Conservation (phyloP, 2,888 invertebrate genomes). For the Bugula neritina region DNA sequence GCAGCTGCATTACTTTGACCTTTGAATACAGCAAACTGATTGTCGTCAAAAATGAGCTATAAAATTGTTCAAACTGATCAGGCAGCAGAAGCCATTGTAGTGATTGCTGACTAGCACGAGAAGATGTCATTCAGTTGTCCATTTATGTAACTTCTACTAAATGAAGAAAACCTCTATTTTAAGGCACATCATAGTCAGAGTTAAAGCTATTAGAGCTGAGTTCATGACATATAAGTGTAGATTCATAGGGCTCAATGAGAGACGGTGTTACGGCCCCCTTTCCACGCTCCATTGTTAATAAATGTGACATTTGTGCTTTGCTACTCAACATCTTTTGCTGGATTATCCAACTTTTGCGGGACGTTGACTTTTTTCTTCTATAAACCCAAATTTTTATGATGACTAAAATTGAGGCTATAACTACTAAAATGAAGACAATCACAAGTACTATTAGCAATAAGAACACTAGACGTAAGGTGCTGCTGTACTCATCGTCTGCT, state of each 20-base stretch:
- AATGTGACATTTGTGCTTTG: constrained; percentile 22
- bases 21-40: no score
- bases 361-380: constrained; percentile 5
- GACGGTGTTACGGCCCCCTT: no score
- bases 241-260: not conserved
- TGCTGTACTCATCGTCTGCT: not conserved
- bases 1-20: no score
- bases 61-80: no score
- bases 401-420: constrained; percentile 24
- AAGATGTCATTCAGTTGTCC: no score
- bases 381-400: constrained; percentile 21
- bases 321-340: constrained; percentile 1
- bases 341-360: constrained; percentile 5
- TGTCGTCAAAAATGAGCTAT: no score
- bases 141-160: no score
- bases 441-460: constrained; percentile 3
- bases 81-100: no score
- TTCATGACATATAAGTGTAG: not conserved
- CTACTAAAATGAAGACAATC: not conserved
- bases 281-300: not conserved
- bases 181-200: constrained; percentile 16
- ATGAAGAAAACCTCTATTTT: no score
- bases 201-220: not conserved
- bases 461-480: not conserved
- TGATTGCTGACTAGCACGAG: no score